Percentiles rank a stretch among this genome's conserved stretches.
phyloP scores from a whole-genome alignment of 2,888 invertebrate genomes.

The Leistus spinibarbis region DNA sequence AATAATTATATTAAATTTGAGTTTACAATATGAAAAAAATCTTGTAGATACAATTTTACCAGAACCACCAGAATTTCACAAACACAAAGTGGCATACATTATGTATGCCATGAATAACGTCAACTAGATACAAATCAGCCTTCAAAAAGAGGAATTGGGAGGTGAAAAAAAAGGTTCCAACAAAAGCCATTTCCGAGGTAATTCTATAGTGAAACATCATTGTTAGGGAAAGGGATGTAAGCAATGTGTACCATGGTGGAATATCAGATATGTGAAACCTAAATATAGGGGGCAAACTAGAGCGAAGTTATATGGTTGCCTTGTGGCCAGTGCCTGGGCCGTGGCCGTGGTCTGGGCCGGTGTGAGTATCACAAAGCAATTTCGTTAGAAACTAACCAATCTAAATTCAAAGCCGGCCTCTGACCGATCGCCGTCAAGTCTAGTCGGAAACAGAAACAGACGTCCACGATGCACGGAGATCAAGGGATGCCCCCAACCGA shows the following conservation, averaged over 20 bases:
- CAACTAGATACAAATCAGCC: too few relatives aligned
- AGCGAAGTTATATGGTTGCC: not conserved
- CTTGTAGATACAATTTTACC: too few relatives aligned
- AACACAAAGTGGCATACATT: too few relatives aligned
- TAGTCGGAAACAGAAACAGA: not conserved
- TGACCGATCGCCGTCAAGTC: slow-evolving; percentile 26
- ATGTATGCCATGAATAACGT: too few relatives aligned
- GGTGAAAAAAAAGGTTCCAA: not conserved
- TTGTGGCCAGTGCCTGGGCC: not conserved
- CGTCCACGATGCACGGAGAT: slow-evolving; percentile 15
- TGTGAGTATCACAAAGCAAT: slow-evolving; percentile 32
- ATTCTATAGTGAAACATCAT: too few relatives aligned
- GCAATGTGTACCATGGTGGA: not conserved
- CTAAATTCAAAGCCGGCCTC: slow-evolving; percentile 37
- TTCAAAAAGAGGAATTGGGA: too few relatives aligned
- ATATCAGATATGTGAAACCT: not conserved
- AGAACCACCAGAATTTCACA: too few relatives aligned
- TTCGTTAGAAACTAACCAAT: slow-evolving; percentile 38
- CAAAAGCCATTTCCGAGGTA: too few relatives aligned
- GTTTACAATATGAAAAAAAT: too few relatives aligned
- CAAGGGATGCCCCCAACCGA: slow-evolving; percentile 26
- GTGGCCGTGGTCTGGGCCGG: not conserved
- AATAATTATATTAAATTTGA: too few relatives aligned
- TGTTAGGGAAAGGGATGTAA: not conserved
- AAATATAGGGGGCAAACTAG: not conserved